Conservation (phyloP, 2,797 vertebrate species). For the Spinus pinus region DNA sequence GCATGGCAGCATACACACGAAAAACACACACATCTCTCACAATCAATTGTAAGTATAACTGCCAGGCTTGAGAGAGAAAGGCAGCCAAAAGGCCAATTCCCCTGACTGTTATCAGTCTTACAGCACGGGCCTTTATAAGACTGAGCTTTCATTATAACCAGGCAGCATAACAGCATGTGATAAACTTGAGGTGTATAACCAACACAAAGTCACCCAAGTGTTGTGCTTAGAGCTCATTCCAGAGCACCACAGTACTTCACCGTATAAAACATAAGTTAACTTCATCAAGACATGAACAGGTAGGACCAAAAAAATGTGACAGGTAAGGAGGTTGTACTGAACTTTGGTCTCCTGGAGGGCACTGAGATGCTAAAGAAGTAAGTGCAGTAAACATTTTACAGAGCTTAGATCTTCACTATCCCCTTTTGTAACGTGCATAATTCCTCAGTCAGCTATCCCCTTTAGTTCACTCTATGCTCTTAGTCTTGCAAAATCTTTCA, state of each 20-base stretch:
- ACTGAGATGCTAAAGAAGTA: slow-evolving; percentile 17
- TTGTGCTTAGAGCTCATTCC: neutral
- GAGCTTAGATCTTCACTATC: slow-evolving; percentile 10
- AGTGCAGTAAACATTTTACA: slow-evolving; percentile 19
- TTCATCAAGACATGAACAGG: neutral
- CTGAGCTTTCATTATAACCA: neutral
- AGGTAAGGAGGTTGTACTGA: neutral
- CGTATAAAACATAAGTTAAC: slow-evolving; percentile 10
- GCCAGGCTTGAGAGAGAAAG: neutral
- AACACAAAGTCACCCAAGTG: neutral
- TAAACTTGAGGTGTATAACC: neutral
- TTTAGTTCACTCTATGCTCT: neutral
- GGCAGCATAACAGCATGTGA: neutral
- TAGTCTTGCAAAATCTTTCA: neutral
- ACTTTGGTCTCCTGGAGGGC: slow-evolving; percentile 49
- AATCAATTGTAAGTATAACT: neutral
- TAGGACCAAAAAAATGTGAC: neutral
- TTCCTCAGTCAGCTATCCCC: slow-evolving; percentile 22
- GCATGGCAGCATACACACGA: neutral
- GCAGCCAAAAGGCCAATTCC: neutral
- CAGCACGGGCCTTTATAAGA: neutral
- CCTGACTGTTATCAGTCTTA: neutral
- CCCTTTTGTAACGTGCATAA: neutral
- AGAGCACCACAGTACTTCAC: slow-evolving; percentile 22
- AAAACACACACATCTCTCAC: neutral